phyloP scores from a whole-genome alignment of 2,888 invertebrate species.

The Biston betularia region DNA sequence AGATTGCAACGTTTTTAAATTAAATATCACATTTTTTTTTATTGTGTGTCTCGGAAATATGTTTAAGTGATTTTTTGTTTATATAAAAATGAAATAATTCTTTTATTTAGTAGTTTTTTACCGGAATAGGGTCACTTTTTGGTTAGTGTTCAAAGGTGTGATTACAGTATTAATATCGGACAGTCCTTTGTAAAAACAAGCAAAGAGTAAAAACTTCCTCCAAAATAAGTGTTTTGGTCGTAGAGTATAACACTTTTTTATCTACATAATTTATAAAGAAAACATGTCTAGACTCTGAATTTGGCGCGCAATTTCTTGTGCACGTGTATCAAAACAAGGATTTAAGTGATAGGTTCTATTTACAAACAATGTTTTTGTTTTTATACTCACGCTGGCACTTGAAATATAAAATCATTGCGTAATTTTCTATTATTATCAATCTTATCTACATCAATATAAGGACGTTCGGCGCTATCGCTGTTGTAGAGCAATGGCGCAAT shows the following conservation, averaged over 20 bases:
- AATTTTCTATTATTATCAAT: constrained; percentile 11
- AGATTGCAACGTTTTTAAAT: too few relatives aligned
- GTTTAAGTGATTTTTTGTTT: too few relatives aligned
- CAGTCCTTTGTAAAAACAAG: too few relatives aligned
- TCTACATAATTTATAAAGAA: not conserved
- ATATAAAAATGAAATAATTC: too few relatives aligned
- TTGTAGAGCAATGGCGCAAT: not conserved
- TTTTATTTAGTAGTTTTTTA: too few relatives aligned
- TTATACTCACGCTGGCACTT: not conserved
- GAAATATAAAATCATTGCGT: constrained; percentile 21
- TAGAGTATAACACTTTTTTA: not conserved
- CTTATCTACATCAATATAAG: constrained; percentile 2
- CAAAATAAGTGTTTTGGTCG: too few relatives aligned
- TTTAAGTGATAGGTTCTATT: constrained; percentile 9
- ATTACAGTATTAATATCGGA: too few relatives aligned
- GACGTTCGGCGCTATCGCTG: constrained; percentile 2
- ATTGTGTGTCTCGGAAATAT: too few relatives aligned
- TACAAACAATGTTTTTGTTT: constrained; percentile 21
- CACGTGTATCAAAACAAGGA: constrained; percentile 15
- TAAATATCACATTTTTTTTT: too few relatives aligned
- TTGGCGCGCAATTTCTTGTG: constrained; percentile 10
- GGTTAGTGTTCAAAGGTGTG: too few relatives aligned
- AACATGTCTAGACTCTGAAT: not conserved
- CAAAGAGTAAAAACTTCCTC: too few relatives aligned
- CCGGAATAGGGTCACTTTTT: too few relatives aligned